Base-by-base conservation (phyloP, 2,113 vertebrate species). In the Neodon shergylaensis region DNA sequence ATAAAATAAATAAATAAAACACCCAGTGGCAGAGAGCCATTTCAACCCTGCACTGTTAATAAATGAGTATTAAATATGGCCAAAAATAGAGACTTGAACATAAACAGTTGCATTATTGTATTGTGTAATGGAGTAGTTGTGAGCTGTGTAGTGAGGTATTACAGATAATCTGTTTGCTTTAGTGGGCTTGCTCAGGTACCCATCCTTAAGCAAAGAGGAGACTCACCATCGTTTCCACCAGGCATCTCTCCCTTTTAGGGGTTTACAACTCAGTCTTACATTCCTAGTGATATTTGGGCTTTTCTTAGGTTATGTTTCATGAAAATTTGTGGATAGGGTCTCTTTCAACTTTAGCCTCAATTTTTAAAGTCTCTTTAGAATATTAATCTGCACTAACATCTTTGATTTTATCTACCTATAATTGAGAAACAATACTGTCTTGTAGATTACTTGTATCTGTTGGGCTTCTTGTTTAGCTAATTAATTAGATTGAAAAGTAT, bases 211-310 rank as follows among this genome's bases (percentile, higher is more conserved):
- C 66, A 97, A 79, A 97, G 82, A 90, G 90, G n/a, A 98, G 94
- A 97, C 96, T 85, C 94, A 84, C 96, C 93, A 78, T 97, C 98
- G 96, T 98, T 98, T 97, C 95, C 92, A 97, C 96, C 97, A 63
- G 96, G 98, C 97, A 97, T 97, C 95, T 97, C 73, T 93, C 28
- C 89, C 94, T 92, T 92, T 94, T 94, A 97, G 68, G 39, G 93
- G 31, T 96, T 98, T 95, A 47, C 92, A 74, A 92, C 94, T 90
- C 95, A 96, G 61, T 91, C 74, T 96, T 96, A 95, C 94, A 92
- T 98, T 97, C 95, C 96, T 94, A 92, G 88, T 95, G 83, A 95
- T 44, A 90, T 94, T 95, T 49, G 0, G 76, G 76, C 79, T 94
- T 96, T 97, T 78, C 58, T 92, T 95, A 97, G 97, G 90, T 96